A percentile compares a stretch with the other conserved stretches of the same genome.
Conservation (phyloP, 2,113 vertebrate species). For the Benitochromis conjunctus region DNA sequence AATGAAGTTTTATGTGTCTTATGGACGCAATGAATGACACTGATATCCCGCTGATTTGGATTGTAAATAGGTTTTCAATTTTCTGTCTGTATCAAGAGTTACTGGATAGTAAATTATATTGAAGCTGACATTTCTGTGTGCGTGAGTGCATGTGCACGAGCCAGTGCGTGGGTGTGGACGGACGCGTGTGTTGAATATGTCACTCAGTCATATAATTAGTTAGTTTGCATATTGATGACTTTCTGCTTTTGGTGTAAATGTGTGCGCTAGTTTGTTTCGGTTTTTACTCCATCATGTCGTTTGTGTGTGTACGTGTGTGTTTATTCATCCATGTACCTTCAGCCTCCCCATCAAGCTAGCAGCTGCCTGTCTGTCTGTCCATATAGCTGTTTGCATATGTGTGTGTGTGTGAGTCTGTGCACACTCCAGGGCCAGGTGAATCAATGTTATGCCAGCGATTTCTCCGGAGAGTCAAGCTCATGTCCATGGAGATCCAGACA, state of each 20-base stretch:
- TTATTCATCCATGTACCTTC: conserved; percentile 54
- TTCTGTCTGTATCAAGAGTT: conserved; percentile 33
- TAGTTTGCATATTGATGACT: conserved; percentile 71
- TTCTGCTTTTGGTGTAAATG: conserved; percentile 31
- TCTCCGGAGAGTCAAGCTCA: conserved; percentile 55
- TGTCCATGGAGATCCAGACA: conserved; percentile 48
- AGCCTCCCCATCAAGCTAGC: conserved; percentile 63
- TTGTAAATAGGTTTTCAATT: conserved; percentile 66
- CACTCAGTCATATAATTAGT: conserved; percentile 64
- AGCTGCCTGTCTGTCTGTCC: conserved; percentile 63
- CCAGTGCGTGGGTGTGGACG: background rate
- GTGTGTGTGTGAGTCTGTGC: background rate
- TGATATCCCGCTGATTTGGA: conserved; percentile 60
- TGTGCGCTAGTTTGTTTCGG: conserved; percentile 3
- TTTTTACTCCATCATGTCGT: conserved; percentile 35
- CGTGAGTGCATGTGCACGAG: background rate
- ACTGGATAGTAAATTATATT: conserved; percentile 55
- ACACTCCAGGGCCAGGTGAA: conserved; percentile 54
- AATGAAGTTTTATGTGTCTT: conserved; percentile 60
- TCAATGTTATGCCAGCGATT: conserved; percentile 47
- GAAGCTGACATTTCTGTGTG: conserved; percentile 57
- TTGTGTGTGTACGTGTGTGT: conserved; percentile 38
- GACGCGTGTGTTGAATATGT: conserved; percentile 40
- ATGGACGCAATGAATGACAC: conserved; percentile 53
- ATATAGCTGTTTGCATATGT: background rate